Base-by-base conservation (phyloP, 2,797 vertebrate genomes). In the Helostoma temminkii region DNA sequence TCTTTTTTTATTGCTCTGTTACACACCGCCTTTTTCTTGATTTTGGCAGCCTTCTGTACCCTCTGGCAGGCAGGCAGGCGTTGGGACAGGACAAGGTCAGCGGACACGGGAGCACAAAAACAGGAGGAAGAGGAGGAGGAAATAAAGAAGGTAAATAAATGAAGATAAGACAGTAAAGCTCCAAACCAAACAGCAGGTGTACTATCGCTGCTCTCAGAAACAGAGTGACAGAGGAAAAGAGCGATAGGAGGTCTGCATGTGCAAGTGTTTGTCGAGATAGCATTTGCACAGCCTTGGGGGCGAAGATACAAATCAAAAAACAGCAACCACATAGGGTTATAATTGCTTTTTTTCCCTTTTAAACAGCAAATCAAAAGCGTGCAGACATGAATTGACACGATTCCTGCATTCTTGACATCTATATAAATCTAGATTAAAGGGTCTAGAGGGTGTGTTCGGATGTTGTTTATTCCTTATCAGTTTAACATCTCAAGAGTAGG, bases 1-100 rank as follows among this genome's bases (percentile, higher is more conserved):
- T 81, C 71, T 88, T 84, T 25, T 61, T 90, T 73, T n/a, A n/a
- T 80, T 78, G 82, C 79, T 83, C 61, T 76, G 85, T 80, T 88
- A 98, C 97, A 96, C 96, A 99, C 98, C 98, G 93, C 96, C 96
- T 98, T 99, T 93, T 98, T 99, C 97, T 99, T 99, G 96, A 98
- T 97, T 96, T 98, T 99, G 94, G 97, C 96, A 93, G 97, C 97
- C 94, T 99, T 99, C 92, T 99, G 98, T 94, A 98, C 97, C 96
- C 97, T 98, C 98, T 99, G 96, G 92, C 90, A 91, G 95, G 93
- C 88, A 91, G 91, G 93, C 82, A 92, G 88, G 93, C 82, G 88
- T 85, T 88, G 84, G 81, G 87, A 88, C 69, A 32, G 82, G 84
- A 90, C 89, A 89, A 84, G 90, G 85, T 92, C 89, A 86, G 89